A percentile compares a stretch with the other conserved stretches of the same genome.
phyloP scores from a whole-genome alignment of 1,140 invertebrate species.

The Dreissena rostriformis region DNA sequence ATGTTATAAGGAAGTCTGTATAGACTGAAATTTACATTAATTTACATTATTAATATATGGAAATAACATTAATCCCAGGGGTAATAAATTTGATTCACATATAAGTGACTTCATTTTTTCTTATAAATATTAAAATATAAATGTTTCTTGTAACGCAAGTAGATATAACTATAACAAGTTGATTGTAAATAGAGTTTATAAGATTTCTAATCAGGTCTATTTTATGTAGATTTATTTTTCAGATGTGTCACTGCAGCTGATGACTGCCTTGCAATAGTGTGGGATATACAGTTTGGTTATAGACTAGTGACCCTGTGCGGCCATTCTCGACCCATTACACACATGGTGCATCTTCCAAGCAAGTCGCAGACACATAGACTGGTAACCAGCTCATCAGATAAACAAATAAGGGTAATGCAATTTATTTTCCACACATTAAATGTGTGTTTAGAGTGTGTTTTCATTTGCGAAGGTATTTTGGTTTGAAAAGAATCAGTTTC shows the following conservation, averaged over 20 bases:
- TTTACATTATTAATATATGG: too few relatives aligned
- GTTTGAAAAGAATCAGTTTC: too few relatives aligned
- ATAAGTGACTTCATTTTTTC: too few relatives aligned
- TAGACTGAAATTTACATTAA: too few relatives aligned
- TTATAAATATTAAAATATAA: too few relatives aligned
- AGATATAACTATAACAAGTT: background rate
- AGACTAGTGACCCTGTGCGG: constrained; percentile 47
- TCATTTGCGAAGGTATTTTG: too few relatives aligned
- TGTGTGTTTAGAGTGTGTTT: too few relatives aligned
- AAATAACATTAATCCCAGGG: too few relatives aligned
- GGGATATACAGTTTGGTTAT: constrained; percentile 52
- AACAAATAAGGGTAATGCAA: constrained; percentile 47
- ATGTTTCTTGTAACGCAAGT: background rate
- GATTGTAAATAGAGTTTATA: background rate
- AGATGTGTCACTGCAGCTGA: constrained; percentile 56
- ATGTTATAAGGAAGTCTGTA: too few relatives aligned
- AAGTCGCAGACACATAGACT: background rate
- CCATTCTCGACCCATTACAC: constrained; percentile 47
- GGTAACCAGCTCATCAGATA: constrained; percentile 53
- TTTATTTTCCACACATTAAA: background rate
- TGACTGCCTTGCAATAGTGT: constrained; percentile 46
- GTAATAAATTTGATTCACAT: too few relatives aligned
- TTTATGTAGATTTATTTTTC: background rate
- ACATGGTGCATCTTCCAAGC: constrained; percentile 17
- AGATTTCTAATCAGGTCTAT: background rate